Conservation (phyloP, 2,888 invertebrate species). For the Heliconius charithonia region DNA sequence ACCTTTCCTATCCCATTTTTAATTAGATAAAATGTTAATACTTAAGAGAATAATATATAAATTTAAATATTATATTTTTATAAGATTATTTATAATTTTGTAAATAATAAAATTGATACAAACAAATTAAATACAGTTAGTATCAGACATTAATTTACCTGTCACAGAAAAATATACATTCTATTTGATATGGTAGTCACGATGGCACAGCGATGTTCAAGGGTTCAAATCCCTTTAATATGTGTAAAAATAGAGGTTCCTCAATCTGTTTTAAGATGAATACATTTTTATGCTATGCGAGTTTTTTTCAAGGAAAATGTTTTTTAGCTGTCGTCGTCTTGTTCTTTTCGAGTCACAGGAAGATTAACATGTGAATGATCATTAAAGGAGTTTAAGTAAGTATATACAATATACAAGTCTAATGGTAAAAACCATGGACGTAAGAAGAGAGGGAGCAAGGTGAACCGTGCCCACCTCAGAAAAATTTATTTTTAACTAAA, state of each 20-base stretch:
- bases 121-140: not conserved
- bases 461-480: too few species aligned
- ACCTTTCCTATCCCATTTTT: slow-evolving; percentile 5
- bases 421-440: too few species aligned
- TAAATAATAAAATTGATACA: slow-evolving; percentile 19
- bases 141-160: not conserved
- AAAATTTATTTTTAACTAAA: too few species aligned
- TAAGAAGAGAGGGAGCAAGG: too few species aligned
- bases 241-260: too few species aligned
- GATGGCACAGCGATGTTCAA: too few species aligned
- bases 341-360: not conserved
- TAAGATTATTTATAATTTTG: slow-evolving; percentile 14
- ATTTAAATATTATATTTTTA: slow-evolving; percentile 19
- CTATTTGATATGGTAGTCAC: too few species aligned
- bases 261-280: too few species aligned
- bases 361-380: not conserved
- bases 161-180: not conserved
- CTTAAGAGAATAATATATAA: slow-evolving; percentile 5
- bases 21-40: not conserved
- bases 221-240: not conserved
- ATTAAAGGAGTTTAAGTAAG: not conserved
- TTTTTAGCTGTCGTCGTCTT: not conserved
- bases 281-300: not conserved
- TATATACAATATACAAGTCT: not conserved
- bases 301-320: not conserved